phyloP scores from a whole-genome alignment of 2,888 invertebrate genomes.

The Axea sp. region DNA sequence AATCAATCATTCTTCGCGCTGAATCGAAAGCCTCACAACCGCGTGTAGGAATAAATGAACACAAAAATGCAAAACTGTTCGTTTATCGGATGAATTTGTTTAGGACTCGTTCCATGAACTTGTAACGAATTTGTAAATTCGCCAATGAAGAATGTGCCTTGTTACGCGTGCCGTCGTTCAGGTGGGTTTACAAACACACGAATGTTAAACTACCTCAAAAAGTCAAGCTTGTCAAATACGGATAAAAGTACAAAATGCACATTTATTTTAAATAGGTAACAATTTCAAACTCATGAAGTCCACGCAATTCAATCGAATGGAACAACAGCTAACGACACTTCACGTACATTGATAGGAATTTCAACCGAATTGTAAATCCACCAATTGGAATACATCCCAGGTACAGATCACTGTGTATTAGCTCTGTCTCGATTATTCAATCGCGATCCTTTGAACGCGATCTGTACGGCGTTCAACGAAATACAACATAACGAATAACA shows the following conservation, averaged over 20 bases:
- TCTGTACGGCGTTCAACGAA: not conserved
- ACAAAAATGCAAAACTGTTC: not conserved
- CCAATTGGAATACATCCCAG: slow-evolving; percentile 15
- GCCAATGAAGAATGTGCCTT: slow-evolving; percentile 58
- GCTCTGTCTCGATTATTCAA: slow-evolving; percentile 34
- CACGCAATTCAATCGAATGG: not conserved
- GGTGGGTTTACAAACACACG: slow-evolving; percentile 46
- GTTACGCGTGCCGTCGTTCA: slow-evolving; percentile 20
- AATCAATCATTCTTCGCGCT: no score
- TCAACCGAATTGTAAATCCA: slow-evolving; percentile 44
- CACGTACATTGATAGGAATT: slow-evolving; percentile 15
- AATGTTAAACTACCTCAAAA: slow-evolving; percentile 47
- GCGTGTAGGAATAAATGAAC: no score
- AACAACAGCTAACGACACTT: slow-evolving; percentile 5
- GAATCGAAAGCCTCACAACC: no score
- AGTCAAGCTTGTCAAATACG: slow-evolving; percentile 22
- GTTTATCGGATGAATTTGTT: slow-evolving; percentile 31
- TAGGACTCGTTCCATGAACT: slow-evolving; percentile 16
- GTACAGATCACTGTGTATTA: slow-evolving; percentile 36
- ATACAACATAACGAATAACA: no score
- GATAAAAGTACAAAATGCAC: slow-evolving; percentile 31
- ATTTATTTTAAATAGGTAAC: slow-evolving; percentile 12
- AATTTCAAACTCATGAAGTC: slow-evolving; percentile 26
- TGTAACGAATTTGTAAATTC: slow-evolving; percentile 20
- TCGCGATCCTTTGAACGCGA: slow-evolving; percentile 15